Evolutionary conservation across 2,888 invertebrate species (phyloP), one percentile per base, ranked within the genome.

Genomic region (Pecten maximus): DNA sequence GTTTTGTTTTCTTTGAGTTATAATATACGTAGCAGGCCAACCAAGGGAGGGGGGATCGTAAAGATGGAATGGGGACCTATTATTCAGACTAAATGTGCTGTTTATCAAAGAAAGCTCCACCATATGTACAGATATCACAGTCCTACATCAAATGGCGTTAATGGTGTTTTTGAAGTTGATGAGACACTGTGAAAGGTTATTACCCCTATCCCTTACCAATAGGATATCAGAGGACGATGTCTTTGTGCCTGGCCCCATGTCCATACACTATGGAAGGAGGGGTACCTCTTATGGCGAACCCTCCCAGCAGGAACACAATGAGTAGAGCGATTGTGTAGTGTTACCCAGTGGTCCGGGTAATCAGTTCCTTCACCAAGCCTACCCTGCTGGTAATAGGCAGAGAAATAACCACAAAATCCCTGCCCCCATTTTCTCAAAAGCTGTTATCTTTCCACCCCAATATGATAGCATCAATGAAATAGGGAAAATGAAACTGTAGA

Each of bases 181-280:
- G 74, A 74, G 74, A 74, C 74, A 74, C 74, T 74, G 74, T 74
- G 74, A 74, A 74, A 74, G 74, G 74, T 74, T 74, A 74, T 74
- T 74, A 74, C 74, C 74, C 74, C 35, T 35, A 74, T 74, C 74
- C 74, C 74, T 35, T 35, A 74, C 74, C 74, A 74, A 74, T 74
- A 74, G 74, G 74, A 3, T 74, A 74, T 74, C 23, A 23, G 35
- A 74, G 74, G 35, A 28, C 23, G 35, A 23, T 74, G 74, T 74
- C 74, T 74, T 74, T 74, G 74, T 74, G 35, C 35, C 35, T 6
- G 15, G 6, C 35, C 28, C 35, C 74, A 74, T 28, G 74, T 74
- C 35, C 35, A 74, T 74, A 35, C 74, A 74, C 35, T 28, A 15
- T 28, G 10, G 74, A 74, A 16, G 74, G 74, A 74, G 74, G 74